Conservation (phyloP, 2,888 invertebrate genomes). For the Eilema caniola region DNA sequence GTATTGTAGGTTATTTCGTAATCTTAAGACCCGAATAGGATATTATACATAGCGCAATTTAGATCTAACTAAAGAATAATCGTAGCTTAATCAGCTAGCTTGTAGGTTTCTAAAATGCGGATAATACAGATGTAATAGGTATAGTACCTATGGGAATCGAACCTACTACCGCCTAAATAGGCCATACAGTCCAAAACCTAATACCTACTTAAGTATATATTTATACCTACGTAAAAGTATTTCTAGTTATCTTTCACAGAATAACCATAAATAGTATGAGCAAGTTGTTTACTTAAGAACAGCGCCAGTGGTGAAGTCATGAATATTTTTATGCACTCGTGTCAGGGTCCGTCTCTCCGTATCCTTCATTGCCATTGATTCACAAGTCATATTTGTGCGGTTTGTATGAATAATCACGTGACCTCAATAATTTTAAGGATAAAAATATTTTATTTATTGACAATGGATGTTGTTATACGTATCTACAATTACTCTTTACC, state of each 20-base stretch:
- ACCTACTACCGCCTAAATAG: no score
- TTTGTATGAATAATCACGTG: slow-evolving; percentile 29
- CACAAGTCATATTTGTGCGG: slow-evolving; percentile 43
- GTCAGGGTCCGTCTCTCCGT: slow-evolving; percentile 68
- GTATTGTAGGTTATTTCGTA: neutral
- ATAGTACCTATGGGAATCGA: no score
- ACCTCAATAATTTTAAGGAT: slow-evolving; percentile 35
- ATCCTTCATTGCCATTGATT: slow-evolving; percentile 61
- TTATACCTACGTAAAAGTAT: slow-evolving; percentile 20
- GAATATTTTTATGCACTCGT: slow-evolving; percentile 56
- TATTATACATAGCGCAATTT: no score
- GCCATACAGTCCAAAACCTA: neutral
- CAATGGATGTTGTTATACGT: slow-evolving; percentile 7
- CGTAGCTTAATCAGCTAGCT: no score
- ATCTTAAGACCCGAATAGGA: neutral
- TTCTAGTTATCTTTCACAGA: slow-evolving; percentile 45
- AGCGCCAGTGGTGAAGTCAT: slow-evolving; percentile 54
- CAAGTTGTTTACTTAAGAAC: slow-evolving; percentile 41
- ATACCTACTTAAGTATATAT: neutral
- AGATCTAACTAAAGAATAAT: no score
- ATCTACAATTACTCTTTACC: slow-evolving; percentile 8
- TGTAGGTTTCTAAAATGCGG: no score
- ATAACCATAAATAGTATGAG: slow-evolving; percentile 41
- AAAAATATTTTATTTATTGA: slow-evolving; percentile 28
- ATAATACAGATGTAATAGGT: no score